Evolutionary conservation across 2,113 vertebrate genomes (phyloP), one percentile per base, ranked within the genome.

Genomic region (Plectropomus leopardus): DNA sequence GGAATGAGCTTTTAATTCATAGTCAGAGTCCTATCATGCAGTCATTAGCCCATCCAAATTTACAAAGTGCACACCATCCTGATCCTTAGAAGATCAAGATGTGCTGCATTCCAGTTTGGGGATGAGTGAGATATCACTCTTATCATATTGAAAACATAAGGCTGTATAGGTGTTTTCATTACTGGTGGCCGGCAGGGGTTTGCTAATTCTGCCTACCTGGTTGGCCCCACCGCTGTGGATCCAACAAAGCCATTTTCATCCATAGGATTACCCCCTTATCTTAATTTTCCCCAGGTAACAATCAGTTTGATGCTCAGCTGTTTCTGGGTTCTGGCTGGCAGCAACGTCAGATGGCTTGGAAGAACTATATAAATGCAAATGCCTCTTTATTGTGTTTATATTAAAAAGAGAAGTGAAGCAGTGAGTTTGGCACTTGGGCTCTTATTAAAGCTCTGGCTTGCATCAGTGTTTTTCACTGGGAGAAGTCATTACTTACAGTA

Each of bases 361-460:
- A 89, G 93, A 93, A 91, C 94, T 88, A 95, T 96, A 95, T 95
- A 96, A 93, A 96, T 95, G 95, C 93, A 94, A 96, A 95, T 96
- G 72, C 51, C 90, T 88, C 77, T 92, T 94, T 94, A 94, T 93
- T 94, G 88, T 93, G 92, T 94, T 95, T 93, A 92, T 92, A 94
- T 93, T 93, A 92, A 93, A 93, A 78, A 64, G 71, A 85, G 83
- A 86, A 88, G 66, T 69, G 68, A 84, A 64, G 42, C 73, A 80
- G 77, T 19, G 64, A 66, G 72, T 90, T 82, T 86, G 59, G 64
- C 80, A 78, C 76, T 82, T 66, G 79, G 70, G 53, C 82, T 89
- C 65, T 88, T 91, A 90, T 91, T 95, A 92, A 93, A 84, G 78
- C 83, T 61, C 51, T 78, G 86, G 48, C 84, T 82, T 81, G 76